Evolutionary conservation across 2,888 invertebrate genomes (phyloP).

Genomic region (Drosophila percnosoma): DNA sequence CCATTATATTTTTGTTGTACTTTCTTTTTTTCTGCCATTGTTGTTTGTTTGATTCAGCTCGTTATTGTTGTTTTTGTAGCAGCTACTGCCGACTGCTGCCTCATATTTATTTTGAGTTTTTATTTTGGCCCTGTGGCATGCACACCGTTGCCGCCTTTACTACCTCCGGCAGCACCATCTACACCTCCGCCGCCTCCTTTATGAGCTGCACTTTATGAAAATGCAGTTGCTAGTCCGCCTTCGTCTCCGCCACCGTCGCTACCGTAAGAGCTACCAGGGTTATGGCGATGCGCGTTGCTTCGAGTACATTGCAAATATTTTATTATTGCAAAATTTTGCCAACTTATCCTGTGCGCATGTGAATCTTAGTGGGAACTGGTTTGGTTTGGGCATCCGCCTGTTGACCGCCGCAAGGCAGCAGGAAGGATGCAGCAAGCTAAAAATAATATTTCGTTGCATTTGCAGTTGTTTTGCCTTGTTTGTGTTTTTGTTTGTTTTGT

Average conservation of each 20-base stretch:
- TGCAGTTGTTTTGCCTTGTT: slow-evolving; percentile 62
- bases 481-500: slow-evolving; percentile 54
- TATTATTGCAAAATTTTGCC: slow-evolving; percentile 81
- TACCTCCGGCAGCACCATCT: slow-evolving; percentile 7
- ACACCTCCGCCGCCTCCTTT: slow-evolving; percentile 43
- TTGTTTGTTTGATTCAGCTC: slow-evolving; percentile 65
- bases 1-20: slow-evolving; percentile 41
- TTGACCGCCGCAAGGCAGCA: slow-evolving; percentile 54
- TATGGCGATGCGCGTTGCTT: slow-evolving; percentile 40
- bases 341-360: slow-evolving; percentile 78
- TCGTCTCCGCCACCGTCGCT: slow-evolving; percentile 21
- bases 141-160: slow-evolving; percentile 39
- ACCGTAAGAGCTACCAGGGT: slow-evolving; percentile 21
- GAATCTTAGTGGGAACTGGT: slow-evolving; percentile 42
- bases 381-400: slow-evolving; percentile 16
- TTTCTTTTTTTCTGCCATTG: slow-evolving; percentile 53
- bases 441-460: slow-evolving; percentile 78
- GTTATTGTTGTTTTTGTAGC: slow-evolving; percentile 46
- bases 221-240: slow-evolving; percentile 67
- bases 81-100: slow-evolving; percentile 48
- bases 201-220: slow-evolving; percentile 77
- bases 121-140: slow-evolving; percentile 53
- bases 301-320: slow-evolving; percentile 81
- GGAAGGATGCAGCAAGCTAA: slow-evolving; percentile 82
- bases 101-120: slow-evolving; percentile 76